Evolutionary conservation across 1,140 invertebrate species (phyloP), one percentile per base, ranked within the genome.

Genomic region (Andricus grossulariae): DNA sequence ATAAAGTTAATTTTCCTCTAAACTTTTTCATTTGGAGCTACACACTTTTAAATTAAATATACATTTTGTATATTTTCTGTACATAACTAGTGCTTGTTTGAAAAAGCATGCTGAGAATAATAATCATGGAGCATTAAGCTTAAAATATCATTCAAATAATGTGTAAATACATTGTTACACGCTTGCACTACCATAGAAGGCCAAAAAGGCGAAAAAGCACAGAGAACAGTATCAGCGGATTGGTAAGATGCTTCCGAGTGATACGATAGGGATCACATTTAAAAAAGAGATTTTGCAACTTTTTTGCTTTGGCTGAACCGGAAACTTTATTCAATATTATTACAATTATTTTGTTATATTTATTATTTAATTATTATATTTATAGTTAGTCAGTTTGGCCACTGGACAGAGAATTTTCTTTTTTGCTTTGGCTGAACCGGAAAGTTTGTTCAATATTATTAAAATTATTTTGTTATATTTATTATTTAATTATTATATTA

Each of bases 201-300:
- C 91, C 90, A 94, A 93, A 93, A 94, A 94, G 91, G 92, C 92
- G 88, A 93, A 93, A 92, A 94, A 94, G 90, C 91, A 94, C 91
- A 95, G 94, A 93, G 94, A 95, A 91, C 93, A 95, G 88, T 96
- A 96, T 92, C 95, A 96, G 90, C 93, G 95, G 91, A 95, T 96
- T 93, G 95, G 95, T 96, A 96, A 96, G 95, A 88, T 91, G 89
- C 90, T 90, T 88, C 84, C 85, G 60, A 86, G 78, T 85, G 85
- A 89, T 78, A 82, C 80, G 90, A 92, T 32, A 60, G 19, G 16
- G 11, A 25, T 60, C 57, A 60, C 21, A 32, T 32, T 39, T 21
- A 13, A 60, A 32, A 57, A 52, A 15, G 12, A 60, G 15, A 60
- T 60, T 60, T 13, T 11, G 13, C 2, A 32, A 60, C 57, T 11